Percentiles rank a stretch among this genome's conserved stretches.
These are phyloP conservation scores for Pseudochirops corinnae DNA, from an alignment of 2,797 vertebrate genomes.

Conservation along the genomic window DNA sequence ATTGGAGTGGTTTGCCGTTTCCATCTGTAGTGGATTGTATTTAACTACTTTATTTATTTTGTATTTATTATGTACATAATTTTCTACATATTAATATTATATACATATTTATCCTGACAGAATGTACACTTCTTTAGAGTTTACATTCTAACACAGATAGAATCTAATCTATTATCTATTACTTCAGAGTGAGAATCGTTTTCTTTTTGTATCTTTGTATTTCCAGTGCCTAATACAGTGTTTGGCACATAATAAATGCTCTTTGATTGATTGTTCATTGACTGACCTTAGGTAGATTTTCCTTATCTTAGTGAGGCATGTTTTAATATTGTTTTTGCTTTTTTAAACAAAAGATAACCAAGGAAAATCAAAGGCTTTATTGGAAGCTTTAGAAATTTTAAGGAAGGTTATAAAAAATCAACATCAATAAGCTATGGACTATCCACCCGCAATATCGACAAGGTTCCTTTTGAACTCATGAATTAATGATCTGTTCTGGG, in stretches of 20 bases:
- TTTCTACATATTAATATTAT: not conserved
- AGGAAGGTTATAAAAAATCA: not conserved
- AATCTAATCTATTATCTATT: not conserved
- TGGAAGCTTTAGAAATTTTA: conserved; percentile 50
- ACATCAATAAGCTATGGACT: not conserved
- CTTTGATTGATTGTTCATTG: not conserved
- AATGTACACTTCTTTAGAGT: not conserved
- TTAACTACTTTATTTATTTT: not conserved
- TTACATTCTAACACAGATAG: not conserved
- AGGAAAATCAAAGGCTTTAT: conserved; percentile 16
- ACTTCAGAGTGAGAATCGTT: not conserved
- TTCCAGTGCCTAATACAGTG: not conserved
- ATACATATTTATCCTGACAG: not conserved
- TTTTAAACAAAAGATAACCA: conserved; percentile 25
- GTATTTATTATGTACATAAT: not conserved
- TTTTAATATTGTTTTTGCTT: conserved; percentile 13
- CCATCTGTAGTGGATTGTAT: not conserved
- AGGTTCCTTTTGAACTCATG: conserved; percentile 25
- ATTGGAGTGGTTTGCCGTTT: not conserved
- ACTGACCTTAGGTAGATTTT: not conserved
- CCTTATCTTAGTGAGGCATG: not conserved
- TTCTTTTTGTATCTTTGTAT: not conserved
- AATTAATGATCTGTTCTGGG: not conserved
- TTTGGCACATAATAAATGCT: not conserved
- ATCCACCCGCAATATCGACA: not conserved